These are phyloP conservation scores for Mayetiola destructor DNA, from an alignment of 2,888 invertebrate genomes.

Conservation along the genomic window DNA sequence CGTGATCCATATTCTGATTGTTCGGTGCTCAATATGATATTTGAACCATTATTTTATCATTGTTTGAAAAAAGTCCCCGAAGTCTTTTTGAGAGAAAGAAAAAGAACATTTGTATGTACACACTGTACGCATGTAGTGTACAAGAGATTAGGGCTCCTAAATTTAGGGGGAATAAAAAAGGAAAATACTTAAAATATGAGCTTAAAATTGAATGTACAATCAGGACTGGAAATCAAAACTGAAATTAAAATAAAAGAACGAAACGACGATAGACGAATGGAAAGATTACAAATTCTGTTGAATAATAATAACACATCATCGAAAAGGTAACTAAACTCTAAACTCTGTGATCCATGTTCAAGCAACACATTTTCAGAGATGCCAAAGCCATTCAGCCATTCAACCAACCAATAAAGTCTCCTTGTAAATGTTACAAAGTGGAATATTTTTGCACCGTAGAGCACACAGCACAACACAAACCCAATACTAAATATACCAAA, in stretches of 20 bases:
- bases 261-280: neutral
- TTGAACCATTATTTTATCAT: too few relatives aligned
- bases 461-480: neutral
- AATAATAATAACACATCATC: neutral
- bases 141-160: too few relatives aligned
- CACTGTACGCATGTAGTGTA: neutral
- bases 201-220: neutral
- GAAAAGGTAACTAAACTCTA: slow-evolving; percentile 10
- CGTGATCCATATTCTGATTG: too few relatives aligned
- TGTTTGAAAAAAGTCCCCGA: too few relatives aligned
- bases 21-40: too few relatives aligned
- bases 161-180: neutral
- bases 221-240: slow-evolving; percentile 5
- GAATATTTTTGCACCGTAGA: slow-evolving; percentile 1
- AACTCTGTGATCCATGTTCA: too few relatives aligned
- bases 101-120: neutral
- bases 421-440: neutral
- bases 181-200: neutral
- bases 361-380: neutral
- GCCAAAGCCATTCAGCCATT: neutral
- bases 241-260: neutral
- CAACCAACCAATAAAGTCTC: neutral
- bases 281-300: neutral
- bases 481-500: neutral
- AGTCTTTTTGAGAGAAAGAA: too few relatives aligned